phyloP scores from a whole-genome alignment of 2,113 vertebrate species.

The Micromys minutus region DNA sequence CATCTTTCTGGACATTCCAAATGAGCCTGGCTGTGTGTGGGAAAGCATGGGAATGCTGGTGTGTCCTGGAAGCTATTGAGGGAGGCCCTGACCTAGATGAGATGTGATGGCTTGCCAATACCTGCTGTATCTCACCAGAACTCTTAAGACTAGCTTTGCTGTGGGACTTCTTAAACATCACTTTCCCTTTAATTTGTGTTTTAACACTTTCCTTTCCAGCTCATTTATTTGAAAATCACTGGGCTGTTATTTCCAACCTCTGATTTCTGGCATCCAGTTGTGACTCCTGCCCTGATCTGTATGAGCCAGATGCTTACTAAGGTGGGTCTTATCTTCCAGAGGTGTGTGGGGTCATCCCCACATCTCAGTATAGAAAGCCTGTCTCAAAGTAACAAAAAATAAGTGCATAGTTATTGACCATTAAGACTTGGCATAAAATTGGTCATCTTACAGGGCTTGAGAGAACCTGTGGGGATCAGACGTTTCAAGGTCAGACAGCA shows the following conservation, averaged over 20 bases:
- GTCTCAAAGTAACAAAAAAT: background rate
- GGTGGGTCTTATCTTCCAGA: conserved; percentile 80
- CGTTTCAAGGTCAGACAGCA: too few relatives aligned
- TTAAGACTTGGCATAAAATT: background rate
- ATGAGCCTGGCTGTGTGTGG: background rate
- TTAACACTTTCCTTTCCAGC: conserved; percentile 78
- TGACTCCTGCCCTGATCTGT: conserved; percentile 93
- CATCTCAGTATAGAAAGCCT: background rate
- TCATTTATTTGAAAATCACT: conserved; percentile 93
- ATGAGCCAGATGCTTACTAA: conserved; percentile 94
- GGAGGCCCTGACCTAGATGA: background rate
- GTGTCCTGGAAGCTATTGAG: background rate
- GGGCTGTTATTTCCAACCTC: conserved; percentile 94
- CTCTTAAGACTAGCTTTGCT: accelerated
- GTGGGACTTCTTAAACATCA: accelerated
- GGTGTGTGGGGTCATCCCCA: accelerated
- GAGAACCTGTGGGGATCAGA: background rate
- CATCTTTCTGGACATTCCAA: background rate
- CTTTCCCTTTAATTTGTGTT: accelerated
- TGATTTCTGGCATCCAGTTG: conserved; percentile 95
- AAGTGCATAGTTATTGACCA: accelerated
- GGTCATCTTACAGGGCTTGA: too few relatives aligned
- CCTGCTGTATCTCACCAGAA: background rate
- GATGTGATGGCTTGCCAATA: accelerated
- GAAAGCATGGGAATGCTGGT: background rate